Evolutionary conservation across 2,888 invertebrate genomes (phyloP), one percentile per base, ranked within the genome.

Genomic region (Mesorhabditis sp.): DNA sequence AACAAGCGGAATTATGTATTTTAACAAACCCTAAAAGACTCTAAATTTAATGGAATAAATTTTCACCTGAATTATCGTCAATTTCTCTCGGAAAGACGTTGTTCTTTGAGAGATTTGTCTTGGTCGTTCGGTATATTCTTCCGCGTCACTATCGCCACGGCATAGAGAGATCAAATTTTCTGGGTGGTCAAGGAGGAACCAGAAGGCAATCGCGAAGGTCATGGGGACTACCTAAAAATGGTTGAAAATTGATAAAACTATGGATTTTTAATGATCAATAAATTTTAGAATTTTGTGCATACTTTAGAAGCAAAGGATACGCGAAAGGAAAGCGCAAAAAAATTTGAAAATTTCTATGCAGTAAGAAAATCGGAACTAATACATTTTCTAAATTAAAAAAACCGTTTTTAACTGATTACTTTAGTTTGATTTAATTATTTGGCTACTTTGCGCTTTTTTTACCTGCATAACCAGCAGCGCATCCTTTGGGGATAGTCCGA

Each of bases 151-250:
- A 50, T 50, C n/a, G 1, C n/a, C 7, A 2, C n/a, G 7, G 58
- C 10, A 10, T 50, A 13, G 58, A n/a, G n/a, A 50, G 58, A 50
- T 50, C n/a, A 50, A n/a, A 50, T 50, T 50, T 50, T 50, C 10
- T 50, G 58, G 58, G n/a, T 50, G 58, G 2, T 50, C 58, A n/a
- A 50, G 58, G n/a, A 50, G 58, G 58, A 50, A 50, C 58, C 58
- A 50, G n/a, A 13, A 50, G 7, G 58, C n/a, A 2, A 50, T 10
- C 7, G 10, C 58, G n/a, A 50, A n/a, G n/a, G 58, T 50, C 0
- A 50, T 13, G n/a, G 58, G 7, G 58, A 50, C 7, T n/a, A 50
- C 58, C 58, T 50, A 50, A 50, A 28, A 28, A 28, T 28, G 2
- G 28, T 28, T 28, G 2, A 28, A 28, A 28, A 28, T 28, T 28